These are phyloP conservation scores for Bostrychus sinensis DNA, from an alignment of 2,113 vertebrate genomes.

Conservation along the genomic window DNA sequence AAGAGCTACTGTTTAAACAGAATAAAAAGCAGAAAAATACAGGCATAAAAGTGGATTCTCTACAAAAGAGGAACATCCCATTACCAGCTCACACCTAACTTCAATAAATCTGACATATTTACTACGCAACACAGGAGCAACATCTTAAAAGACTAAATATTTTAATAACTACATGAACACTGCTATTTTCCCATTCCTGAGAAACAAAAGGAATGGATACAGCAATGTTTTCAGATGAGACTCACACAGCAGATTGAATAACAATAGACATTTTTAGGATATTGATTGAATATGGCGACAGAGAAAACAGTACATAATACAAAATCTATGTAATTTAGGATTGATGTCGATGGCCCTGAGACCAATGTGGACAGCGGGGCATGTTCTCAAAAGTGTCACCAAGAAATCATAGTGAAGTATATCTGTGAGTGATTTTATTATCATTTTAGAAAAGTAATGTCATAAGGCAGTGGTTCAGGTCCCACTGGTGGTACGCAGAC, in stretches of 20 bases:
- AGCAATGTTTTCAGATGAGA: not conserved
- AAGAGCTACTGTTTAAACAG: not conserved
- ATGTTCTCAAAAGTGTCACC: too few relatives aligned
- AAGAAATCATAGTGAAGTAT: too few relatives aligned
- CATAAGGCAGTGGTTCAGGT: too few relatives aligned
- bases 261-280: not conserved
- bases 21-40: not conserved
- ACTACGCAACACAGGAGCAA: conserved; percentile 6
- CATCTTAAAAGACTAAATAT: not conserved
- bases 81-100: not conserved
- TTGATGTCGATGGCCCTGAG: not conserved
- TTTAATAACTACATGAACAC: not conserved
- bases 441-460: too few relatives aligned
- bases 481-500: too few relatives aligned
- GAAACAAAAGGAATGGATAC: not conserved
- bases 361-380: not conserved
- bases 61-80: conserved; percentile 3
- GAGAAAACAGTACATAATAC: not conserved
- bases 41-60: not conserved
- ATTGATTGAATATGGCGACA: not conserved
- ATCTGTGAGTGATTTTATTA: too few relatives aligned
- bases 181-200: not conserved
- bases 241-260: not conserved
- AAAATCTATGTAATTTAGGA: not conserved
- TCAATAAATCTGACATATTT: not conserved